Base-by-base conservation (phyloP, 2,113 vertebrate species). In the Heptranchias perlo region DNA sequence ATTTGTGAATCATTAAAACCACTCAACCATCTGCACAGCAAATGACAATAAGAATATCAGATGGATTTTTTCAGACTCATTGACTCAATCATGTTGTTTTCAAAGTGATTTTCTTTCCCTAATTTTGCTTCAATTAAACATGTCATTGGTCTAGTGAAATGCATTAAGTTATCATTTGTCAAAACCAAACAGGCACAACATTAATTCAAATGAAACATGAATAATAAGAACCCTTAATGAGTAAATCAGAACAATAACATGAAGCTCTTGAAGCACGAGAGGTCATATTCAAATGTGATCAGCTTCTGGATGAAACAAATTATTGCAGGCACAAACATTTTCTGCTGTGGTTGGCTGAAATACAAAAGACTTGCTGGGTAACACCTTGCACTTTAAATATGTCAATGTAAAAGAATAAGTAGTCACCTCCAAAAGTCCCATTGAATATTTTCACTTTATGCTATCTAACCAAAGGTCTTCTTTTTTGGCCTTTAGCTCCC, bases 1-100 rank as follows among this genome's bases (percentile, higher is more conserved):
- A 93, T 39, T 93, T 62, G 61, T 93, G 35, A 93, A 62, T 93
- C 89, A 93, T 93, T 93, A 62, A 62, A 62, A n/a, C 89, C 58
- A 62, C 35, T 62, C 89, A 62, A 39, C 16, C 89, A 62, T 61
- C 35, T n/a, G 1, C 61, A 23, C n/a, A 21, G 89, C 89, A 93
- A 93, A 62, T 93, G 89, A 93, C 14, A 62, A 93, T 44, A 62
- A 44, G 58, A 93, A 62, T 62, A 39, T 62, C n/a, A 62, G 89
- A 92, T 61, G 58, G 58, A 61, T 92, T 61, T 92, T 54, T 62
- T 92, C 89, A 92, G 87, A n/a, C 58, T 93, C 58, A 92, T 62
- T 92, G 54, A 61, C 58, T 92, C 35, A 87, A 54, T 54, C 21
- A 93, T 44, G 58, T 92, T 92, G 54, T 6, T 44, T 93, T 93